Evolutionary conservation across 2,113 vertebrate species (phyloP).

Genomic region (Pandion haliaetus): DNA sequence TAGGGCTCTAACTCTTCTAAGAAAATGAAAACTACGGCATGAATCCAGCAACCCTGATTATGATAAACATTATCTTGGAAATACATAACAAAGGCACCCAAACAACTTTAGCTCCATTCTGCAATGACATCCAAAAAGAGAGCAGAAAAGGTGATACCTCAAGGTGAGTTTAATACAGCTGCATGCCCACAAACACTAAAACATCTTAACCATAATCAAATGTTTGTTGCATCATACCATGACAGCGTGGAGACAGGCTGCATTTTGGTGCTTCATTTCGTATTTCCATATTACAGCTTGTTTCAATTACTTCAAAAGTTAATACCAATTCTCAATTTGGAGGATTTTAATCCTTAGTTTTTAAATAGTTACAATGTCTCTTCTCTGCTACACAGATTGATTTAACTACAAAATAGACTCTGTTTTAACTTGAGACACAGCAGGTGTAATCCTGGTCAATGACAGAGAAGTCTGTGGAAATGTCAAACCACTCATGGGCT

Average conservation of each 20-base stretch:
- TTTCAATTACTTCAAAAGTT: background rate
- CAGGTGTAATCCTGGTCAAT: background rate
- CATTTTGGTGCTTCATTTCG: background rate
- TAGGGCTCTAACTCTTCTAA: background rate
- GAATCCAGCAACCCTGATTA: background rate
- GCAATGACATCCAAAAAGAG: background rate
- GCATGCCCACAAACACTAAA: background rate
- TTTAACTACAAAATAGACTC: background rate
- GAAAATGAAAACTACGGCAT: background rate
- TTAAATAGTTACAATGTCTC: background rate
- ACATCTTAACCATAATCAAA: background rate
- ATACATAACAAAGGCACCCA: background rate
- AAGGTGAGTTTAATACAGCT: background rate
- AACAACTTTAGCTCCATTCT: background rate
- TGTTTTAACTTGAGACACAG: background rate
- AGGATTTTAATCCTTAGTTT: background rate
- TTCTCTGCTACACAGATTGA: background rate
- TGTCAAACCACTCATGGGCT: conserved; percentile 10
- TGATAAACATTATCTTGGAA: background rate
- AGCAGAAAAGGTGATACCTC: background rate
- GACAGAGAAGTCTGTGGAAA: background rate
- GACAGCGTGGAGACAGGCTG: background rate
- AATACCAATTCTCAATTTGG: background rate
- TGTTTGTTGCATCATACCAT: background rate
- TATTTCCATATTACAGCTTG: background rate